A percentile compares a stretch with the other conserved stretches of the same genome.
phyloP scores from a whole-genome alignment of 2,797 vertebrate genomes.

The Neosalanx taihuensis region DNA sequence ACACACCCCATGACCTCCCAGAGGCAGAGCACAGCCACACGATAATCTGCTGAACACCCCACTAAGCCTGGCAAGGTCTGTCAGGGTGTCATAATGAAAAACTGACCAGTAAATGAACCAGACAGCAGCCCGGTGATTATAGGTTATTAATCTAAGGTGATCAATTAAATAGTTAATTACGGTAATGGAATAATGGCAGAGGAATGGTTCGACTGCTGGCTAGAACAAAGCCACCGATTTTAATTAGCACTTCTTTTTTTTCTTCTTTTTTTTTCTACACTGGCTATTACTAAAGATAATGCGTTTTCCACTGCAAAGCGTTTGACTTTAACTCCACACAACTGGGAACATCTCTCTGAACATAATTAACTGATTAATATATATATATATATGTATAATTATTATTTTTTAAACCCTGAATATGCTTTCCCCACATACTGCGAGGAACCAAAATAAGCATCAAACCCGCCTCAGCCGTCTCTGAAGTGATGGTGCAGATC shows the following conservation, averaged over 20 bases:
- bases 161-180: slow-evolving; percentile 32
- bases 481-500: not conserved
- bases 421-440: not conserved
- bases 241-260: slow-evolving; percentile 29
- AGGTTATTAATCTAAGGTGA: slow-evolving; percentile 9
- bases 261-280: not conserved
- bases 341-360: slow-evolving; percentile 2
- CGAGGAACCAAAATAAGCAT: not conserved
- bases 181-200: slow-evolving; percentile 21
- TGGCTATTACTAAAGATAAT: not conserved
- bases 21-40: slow-evolving; percentile 11
- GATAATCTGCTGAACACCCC: not conserved
- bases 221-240: slow-evolving; percentile 22
- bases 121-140: slow-evolving; percentile 23
- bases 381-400: too few relatives aligned
- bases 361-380: not conserved
- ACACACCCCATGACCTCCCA: not conserved
- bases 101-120: slow-evolving; percentile 14
- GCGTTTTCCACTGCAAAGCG: not conserved
- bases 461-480: not conserved
- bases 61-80: not conserved
- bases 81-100: slow-evolving; percentile 22
- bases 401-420: not conserved
- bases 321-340: not conserved
- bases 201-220: slow-evolving; percentile 20